phyloP scores from a whole-genome alignment of 1,140 invertebrate species.

The Formica selysi region DNA sequence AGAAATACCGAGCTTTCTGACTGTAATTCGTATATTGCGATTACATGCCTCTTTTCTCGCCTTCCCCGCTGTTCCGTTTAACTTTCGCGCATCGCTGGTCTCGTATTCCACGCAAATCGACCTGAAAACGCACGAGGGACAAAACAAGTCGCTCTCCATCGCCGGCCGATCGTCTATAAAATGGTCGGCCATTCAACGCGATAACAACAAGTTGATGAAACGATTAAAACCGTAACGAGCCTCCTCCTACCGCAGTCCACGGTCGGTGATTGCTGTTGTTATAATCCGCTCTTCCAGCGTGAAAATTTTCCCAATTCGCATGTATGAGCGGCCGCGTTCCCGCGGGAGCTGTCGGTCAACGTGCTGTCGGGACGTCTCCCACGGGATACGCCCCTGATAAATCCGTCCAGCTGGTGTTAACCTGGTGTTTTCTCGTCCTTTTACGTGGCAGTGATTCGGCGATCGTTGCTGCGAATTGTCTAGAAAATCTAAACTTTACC shows the following conservation, averaged over 20 bases:
- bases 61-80: neutral
- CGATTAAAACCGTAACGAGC: slow-evolving; percentile 82
- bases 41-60: neutral
- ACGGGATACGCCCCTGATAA: slow-evolving; percentile 78
- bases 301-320: slow-evolving; percentile 84
- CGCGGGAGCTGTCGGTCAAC: slow-evolving; percentile 81
- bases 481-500: slow-evolving; percentile 10
- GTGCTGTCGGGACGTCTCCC: slow-evolving; percentile 77
- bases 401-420: slow-evolving; percentile 82
- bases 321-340: slow-evolving; percentile 79
- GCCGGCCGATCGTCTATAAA: slow-evolving; percentile 70
- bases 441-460: slow-evolving; percentile 43
- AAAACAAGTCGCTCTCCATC: slow-evolving; percentile 65
- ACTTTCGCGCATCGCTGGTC: slow-evolving; percentile 28
- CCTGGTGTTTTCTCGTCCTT: slow-evolving; percentile 74
- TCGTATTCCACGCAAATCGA: slow-evolving; percentile 63
- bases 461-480: slow-evolving; percentile 44
- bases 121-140: slow-evolving; percentile 67
- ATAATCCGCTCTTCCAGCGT: slow-evolving; percentile 55
- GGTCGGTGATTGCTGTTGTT: slow-evolving; percentile 72
- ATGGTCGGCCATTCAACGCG: slow-evolving; percentile 74
- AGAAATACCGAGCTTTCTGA: neutral
- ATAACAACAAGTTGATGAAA: slow-evolving; percentile 82
- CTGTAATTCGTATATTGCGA: neutral
- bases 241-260: slow-evolving; percentile 34